Evolutionary conservation across 1,140 invertebrate species (phyloP), one percentile per base, ranked within the genome.

Genomic region (Lithobius niger): DNA sequence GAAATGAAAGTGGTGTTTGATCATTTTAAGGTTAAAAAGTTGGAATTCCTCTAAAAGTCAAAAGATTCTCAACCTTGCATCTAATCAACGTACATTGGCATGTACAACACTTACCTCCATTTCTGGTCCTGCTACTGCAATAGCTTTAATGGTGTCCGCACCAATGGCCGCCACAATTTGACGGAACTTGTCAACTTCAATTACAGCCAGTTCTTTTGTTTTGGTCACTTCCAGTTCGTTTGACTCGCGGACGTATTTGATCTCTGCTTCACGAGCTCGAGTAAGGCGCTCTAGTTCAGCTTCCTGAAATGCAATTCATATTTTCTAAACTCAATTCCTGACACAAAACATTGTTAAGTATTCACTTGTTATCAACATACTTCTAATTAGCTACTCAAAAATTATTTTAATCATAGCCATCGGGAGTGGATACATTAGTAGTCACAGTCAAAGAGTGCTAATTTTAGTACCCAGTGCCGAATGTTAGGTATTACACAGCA

Each of bases 111-210:
- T 59, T 57, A 75, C 71, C 66, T 77, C 71, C 57, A 70, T 64
- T 49, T 77, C 74, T 22, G 71, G 73, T 6, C 74, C 75, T 57
- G 73, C 66, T 4, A 60, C 66, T 24, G 74, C 73, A 55, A 77
- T 74, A 25, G 72, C 65, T 47, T 65, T 61, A 19, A 77, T 63
- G 3, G 74, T 77, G 28, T 68, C 65, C 16, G 69, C 54, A 52
- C 75, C 75, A 54, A 77, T 67, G 25, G 72, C 68, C 40, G 67
- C 61, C 26, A 77, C 69, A 66, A 74, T 70, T 21, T 66, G 58
- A 55, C 69, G 71, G 62, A 76, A 76, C 62, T 75, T 77, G 13
- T 61, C 50, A 0, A 65, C 64, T 58, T 77, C 74, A 54, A 77
- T 74, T 3, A 59, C 60, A 10, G 72, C 52, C 54, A 73, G 57